phyloP scores from a whole-genome alignment of 2,888 invertebrate species.

The Harmothoe impar region DNA sequence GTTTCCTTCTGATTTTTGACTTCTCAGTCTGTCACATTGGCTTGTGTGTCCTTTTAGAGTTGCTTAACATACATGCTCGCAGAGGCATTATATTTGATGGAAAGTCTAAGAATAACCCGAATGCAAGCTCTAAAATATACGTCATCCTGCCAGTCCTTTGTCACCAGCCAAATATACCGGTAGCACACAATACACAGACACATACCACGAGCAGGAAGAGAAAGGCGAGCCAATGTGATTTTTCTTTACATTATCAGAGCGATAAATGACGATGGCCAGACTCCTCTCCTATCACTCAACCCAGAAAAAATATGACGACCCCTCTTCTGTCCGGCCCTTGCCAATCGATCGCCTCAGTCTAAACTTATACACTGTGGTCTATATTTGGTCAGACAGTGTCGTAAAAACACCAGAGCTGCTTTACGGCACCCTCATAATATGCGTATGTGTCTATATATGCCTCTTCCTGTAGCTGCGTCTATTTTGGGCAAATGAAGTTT shows the following conservation, averaged over 20 bases:
- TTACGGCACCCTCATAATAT: no score
- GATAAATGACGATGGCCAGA: constrained; percentile 17
- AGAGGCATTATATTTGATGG: no score
- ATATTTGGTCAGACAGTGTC: neutral
- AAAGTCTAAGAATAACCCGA: no score
- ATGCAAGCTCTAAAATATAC: no score
- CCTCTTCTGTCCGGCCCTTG: neutral
- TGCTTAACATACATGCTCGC: no score
- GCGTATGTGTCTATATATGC: neutral
- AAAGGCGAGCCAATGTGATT: neutral
- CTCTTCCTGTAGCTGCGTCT: neutral
- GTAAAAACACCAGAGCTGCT: neutral
- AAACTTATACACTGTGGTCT: constrained; percentile 7
- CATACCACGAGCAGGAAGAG: no score
- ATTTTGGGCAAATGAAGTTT: neutral
- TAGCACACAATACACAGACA: no score
- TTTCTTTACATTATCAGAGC: neutral
- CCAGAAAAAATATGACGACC: neutral
- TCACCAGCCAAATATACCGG: no score
- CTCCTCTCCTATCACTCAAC: constrained; percentile 2
- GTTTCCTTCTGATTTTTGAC: no score
- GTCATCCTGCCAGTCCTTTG: no score
- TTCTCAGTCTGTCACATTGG: no score
- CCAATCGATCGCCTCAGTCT: neutral
- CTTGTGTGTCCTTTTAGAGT: no score